Conservation (phyloP, 30 jellyfish, hydroid and myxozoan genomes). For the Sanderia malayensis region DNA sequence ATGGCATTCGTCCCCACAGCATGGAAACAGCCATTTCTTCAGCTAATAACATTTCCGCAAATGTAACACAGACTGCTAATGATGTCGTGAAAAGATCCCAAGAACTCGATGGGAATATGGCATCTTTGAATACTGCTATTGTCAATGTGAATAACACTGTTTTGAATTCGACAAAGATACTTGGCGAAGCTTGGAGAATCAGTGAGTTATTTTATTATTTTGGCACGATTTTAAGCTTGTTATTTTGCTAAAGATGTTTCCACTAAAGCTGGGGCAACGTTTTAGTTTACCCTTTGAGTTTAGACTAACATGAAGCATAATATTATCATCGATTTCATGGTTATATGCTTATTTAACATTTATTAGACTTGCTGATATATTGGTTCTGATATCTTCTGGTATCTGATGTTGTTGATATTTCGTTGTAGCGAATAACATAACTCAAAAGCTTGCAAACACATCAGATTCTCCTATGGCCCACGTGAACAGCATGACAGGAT, state of each 20-base stretch:
- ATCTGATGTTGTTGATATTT: too few relatives aligned
- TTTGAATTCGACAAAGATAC: background rate
- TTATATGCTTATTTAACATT: too few relatives aligned
- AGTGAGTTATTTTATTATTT: constrained; percentile 9
- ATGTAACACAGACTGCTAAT: background rate
- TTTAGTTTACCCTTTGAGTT: too few relatives aligned
- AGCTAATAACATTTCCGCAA: background rate
- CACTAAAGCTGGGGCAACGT: too few relatives aligned
- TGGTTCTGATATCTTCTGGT: too few relatives aligned
- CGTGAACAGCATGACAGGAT: constrained; percentile 38
- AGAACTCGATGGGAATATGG: constrained; percentile 18
- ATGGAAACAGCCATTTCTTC: constrained; percentile 12
- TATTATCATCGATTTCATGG: too few relatives aligned
- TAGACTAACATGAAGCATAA: too few relatives aligned
- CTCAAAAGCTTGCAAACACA: constrained; percentile 40
- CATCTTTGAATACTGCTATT: constrained; percentile 11
- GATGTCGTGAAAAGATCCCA: constrained; percentile 3
- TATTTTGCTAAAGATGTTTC: too few relatives aligned
- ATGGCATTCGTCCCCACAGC: constrained; percentile 52
- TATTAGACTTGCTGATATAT: too few relatives aligned
- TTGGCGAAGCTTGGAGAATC: constrained; percentile 16
- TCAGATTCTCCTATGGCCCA: constrained; percentile 37
- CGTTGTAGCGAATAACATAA: constrained; percentile 35
- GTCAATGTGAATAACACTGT: constrained; percentile 4
- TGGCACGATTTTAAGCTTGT: too few relatives aligned